A percentile compares a stretch with the other conserved stretches of the same genome.
Evolutionary conservation across 1,140 invertebrate species (phyloP).

Genomic region (Halyomorpha halys): DNA sequence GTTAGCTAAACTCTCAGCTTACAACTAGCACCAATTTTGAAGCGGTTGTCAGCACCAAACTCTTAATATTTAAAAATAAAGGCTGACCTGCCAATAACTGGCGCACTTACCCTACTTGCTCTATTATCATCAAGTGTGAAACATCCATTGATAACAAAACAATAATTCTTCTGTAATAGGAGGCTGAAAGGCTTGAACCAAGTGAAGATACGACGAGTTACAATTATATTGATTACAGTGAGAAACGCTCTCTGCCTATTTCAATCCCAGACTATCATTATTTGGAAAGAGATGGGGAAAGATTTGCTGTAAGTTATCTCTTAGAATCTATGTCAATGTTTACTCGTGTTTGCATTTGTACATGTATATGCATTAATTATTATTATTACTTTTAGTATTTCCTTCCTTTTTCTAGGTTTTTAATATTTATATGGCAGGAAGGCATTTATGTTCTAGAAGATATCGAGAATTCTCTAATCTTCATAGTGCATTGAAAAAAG

Average conservation of each 20-base stretch:
- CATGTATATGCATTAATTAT: too few species aligned
- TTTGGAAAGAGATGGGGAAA: constrained; percentile 69
- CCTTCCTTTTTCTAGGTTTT: constrained; percentile 51
- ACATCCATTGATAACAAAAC: too few species aligned
- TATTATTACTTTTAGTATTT: background rate
- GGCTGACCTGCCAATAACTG: too few species aligned
- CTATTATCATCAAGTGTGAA: too few species aligned
- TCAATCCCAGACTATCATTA: constrained; percentile 92
- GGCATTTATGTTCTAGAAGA: constrained; percentile 89
- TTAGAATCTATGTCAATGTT: background rate
- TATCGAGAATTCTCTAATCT: constrained; percentile 92
- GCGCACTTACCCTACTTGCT: too few species aligned
- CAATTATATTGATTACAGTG: constrained; percentile 92
- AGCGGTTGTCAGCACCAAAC: too few species aligned
- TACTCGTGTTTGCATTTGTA: background rate
- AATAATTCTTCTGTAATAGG: constrained; percentile 41
- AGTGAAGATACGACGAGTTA: constrained; percentile 78
- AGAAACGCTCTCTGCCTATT: constrained; percentile 94
- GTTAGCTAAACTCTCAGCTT: too few species aligned
- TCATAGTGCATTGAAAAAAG: constrained; percentile 82
- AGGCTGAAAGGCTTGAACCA: constrained; percentile 74
- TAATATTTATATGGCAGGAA: constrained; percentile 98
- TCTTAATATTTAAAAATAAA: too few species aligned
- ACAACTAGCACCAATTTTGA: too few species aligned
- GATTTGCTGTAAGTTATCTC: constrained; percentile 61